These are phyloP conservation scores for Nycticebus coucang DNA, from an alignment of 2,113 vertebrate genomes.

Conservation along the genomic window DNA sequence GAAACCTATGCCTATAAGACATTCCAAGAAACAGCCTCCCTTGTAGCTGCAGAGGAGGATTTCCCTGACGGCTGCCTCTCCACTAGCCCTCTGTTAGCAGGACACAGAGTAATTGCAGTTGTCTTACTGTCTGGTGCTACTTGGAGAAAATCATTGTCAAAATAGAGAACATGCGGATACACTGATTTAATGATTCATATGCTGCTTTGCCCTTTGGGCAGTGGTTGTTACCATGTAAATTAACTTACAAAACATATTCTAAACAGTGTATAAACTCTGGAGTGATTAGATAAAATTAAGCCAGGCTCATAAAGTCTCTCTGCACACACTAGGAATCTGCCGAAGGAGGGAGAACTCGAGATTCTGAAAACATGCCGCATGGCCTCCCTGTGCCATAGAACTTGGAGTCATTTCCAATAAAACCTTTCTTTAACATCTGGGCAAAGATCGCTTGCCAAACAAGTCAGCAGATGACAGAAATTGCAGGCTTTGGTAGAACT, in stretches of 20 bases:
- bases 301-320: neutral
- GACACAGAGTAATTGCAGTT: constrained; percentile 65
- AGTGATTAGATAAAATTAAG: constrained; percentile 35
- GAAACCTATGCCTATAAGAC: constrained; percentile 30
- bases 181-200: constrained; percentile 66
- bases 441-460: constrained; percentile 30
- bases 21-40: constrained; percentile 55
- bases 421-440: constrained; percentile 57
- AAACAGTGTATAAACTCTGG: constrained; percentile 15
- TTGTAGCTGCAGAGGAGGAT: constrained; percentile 62
- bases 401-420: constrained; percentile 47
- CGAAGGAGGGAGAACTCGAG: constrained; percentile 19
- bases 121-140: constrained; percentile 67
- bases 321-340: neutral
- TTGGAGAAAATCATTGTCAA: constrained; percentile 74
- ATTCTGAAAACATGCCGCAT: constrained; percentile 17
- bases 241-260: constrained; percentile 36
- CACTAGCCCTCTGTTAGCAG: constrained; percentile 64
- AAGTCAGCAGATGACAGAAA: constrained; percentile 40
- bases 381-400: neutral
- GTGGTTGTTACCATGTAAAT: constrained; percentile 71
- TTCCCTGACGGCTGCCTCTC: constrained; percentile 59
- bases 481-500: constrained; percentile 23
- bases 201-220: constrained; percentile 58
- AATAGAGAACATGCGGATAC: constrained; percentile 42